Percentiles rank a stretch among this genome's conserved stretches.
These are phyloP conservation scores for Entomobrya proxima DNA, from an alignment of 2,888 invertebrate species.

Conservation along the genomic window DNA sequence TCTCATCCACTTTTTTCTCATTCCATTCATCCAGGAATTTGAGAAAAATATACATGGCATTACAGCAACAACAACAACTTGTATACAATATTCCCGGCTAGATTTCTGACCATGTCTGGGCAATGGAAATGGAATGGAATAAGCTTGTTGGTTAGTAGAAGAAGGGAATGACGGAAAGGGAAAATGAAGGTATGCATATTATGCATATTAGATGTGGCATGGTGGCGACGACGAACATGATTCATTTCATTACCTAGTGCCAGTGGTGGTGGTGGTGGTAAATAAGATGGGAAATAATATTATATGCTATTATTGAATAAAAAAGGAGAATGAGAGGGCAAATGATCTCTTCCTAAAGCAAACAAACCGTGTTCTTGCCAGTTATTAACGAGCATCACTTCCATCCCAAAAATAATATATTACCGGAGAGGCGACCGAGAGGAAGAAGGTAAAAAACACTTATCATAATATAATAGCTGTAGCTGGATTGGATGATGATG, in stretches of 20 bases:
- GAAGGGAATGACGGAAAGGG: background rate
- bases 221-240: conserved; percentile 67
- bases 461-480: background rate
- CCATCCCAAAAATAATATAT: conserved; percentile 63
- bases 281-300: conserved; percentile 59
- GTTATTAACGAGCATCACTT: conserved; percentile 67
- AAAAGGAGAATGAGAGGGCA: conserved; percentile 59
- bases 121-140: background rate
- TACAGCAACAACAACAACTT: background rate
- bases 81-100: no score
- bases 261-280: no score
- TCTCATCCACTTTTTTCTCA: conserved; percentile 64
- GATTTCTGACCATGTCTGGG: background rate
- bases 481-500: background rate
- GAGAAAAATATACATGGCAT: background rate
- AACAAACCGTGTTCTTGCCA: conserved; percentile 62
- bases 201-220: conserved; percentile 69
- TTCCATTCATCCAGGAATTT: conserved; percentile 62
- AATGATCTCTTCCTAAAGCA: conserved; percentile 62
- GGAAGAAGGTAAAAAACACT: conserved; percentile 24
- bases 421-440: conserved; percentile 61
- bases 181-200: conserved; percentile 53
- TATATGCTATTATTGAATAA: conserved; percentile 63
- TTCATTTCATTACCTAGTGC: conserved; percentile 63
- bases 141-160: background rate